Base-by-base conservation (phyloP, 2,113 vertebrate genomes). In the Prionailurus viverrinus region DNA sequence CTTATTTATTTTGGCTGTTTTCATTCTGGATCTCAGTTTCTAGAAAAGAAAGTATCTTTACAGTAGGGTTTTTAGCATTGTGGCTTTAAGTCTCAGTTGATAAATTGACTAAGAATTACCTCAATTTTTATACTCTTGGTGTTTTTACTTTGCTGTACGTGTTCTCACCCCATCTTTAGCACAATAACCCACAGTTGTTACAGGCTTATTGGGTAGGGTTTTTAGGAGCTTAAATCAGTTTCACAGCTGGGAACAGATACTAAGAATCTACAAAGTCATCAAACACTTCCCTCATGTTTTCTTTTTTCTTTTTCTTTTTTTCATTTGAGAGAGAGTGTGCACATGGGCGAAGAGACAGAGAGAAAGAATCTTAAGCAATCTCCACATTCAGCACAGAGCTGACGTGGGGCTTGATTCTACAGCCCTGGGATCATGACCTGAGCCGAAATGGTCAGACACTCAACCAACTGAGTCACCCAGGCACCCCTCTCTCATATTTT, bases 21-120 rank as follows among this genome's bases (percentile, higher is more conserved):
- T 95, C 41, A 11, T 92, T 96, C 14, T 96, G 23, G 7, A 91
- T 89, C 73, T 95, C 80, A 90, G 73, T 91, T 94, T 95, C 58
- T 51, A 68, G n/a, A 97, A 41, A 93, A 95, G 71, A 27, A 93
- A 91, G 10, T 96, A 31, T 65, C 27, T 95, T 93, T 91, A 63
- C 9, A 31, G 3, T 85, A 85, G 27, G 8, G 4, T 61, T 96
- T 97, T 95, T 83, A 85, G 29, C 61, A 66, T 41, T 93, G 4
- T 88, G 48, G 95, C 63, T 96, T 91, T 92, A 79, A 73, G 80
- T 93, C 36, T 90, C 25, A 66, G 0, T 39, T 53, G 71, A 68
- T 79, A 93, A 97, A 74, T 87, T 74, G 69, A 93, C 45, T 78
- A 83, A 61, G 48, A 96, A 74, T 93, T 91, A 5, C 7, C 23